Base-by-base conservation (phyloP, 2,113 vertebrate genomes). In the Lampris incognitus region DNA sequence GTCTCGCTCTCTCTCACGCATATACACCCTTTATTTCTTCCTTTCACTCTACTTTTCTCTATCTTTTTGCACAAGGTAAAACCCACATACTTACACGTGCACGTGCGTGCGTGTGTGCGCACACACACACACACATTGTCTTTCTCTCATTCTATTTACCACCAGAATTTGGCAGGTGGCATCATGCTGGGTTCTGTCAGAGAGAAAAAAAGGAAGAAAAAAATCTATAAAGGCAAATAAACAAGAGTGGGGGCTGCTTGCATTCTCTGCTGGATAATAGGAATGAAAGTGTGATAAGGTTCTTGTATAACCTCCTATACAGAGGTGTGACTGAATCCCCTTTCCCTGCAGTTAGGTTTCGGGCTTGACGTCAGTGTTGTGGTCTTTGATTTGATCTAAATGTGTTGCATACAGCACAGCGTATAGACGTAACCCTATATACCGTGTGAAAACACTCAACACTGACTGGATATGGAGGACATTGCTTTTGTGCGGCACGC, bases 161-260 rank as follows among this genome's bases (percentile, higher is more conserved):
- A 46, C 66, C 74, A 75, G 67, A 74, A 74, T 90, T 88, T 90
- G 85, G 84, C 87, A 90, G 88, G 90, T 89, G 88, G 84, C 83
- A 82, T 65, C 75, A 40, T 69, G 76, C 69, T 7, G 72, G 66
- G 44, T 83, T 88, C 83, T 82, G 88, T 87, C 87, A 77, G 56
- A 42, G 24, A 49, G 49, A 59, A 52, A 56, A 52, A 75, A 58
- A 36, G 58, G 49, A 46, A n/a, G 37, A 50, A 68, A 69, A 56
- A 79, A 74, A 83, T 87, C 86, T 85, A 89, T 87, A 84, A 84
- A 87, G 82, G 69, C 83, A 86, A 89, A 88, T 88, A 84, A 88
- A 87, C 80, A 85, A 82, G 75, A 88, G 85, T 79, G 67, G 60
- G 68, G 74, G 81, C 79, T 62, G 76, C 78, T 82, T 63, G 82